phyloP scores from a whole-genome alignment of 2,888 invertebrate genomes.

The Ischnura elegans region DNA sequence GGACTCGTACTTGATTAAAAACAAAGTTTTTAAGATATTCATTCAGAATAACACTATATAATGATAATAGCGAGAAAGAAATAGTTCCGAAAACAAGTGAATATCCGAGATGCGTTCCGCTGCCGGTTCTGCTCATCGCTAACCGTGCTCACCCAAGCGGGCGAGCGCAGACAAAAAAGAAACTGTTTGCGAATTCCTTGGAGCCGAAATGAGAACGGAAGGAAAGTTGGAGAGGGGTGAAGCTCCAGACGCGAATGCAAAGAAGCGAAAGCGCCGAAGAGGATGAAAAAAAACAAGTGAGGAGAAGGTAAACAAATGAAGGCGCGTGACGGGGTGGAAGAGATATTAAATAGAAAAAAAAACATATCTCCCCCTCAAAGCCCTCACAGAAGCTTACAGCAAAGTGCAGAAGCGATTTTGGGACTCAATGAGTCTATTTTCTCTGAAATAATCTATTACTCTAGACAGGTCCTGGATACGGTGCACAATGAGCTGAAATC shows the following conservation, averaged over 20 bases:
- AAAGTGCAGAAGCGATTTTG: too few species aligned
- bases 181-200: slow-evolving; percentile 55
- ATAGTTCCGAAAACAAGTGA: not conserved
- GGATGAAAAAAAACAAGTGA: not conserved
- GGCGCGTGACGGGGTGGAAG: not conserved
- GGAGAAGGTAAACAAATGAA: not conserved
- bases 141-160: not conserved
- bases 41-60: too few species aligned
- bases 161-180: not conserved
- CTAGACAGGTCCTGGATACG: too few species aligned
- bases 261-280: not conserved
- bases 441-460: too few species aligned
- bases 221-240: not conserved
- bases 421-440: too few species aligned
- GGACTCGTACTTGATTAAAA: too few species aligned
- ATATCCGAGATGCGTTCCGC: not conserved
- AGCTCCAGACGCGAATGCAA: not conserved
- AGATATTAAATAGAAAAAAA: not conserved
- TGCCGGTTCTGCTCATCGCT: not conserved
- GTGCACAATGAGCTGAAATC: too few species aligned
- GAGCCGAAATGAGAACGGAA: slow-evolving; percentile 18
- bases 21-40: too few species aligned
- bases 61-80: not conserved
- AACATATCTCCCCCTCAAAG: not conserved
- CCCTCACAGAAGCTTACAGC: not conserved